Base-by-base conservation (phyloP, 2,797 vertebrate genomes). In the Caiman crocodilus region DNA sequence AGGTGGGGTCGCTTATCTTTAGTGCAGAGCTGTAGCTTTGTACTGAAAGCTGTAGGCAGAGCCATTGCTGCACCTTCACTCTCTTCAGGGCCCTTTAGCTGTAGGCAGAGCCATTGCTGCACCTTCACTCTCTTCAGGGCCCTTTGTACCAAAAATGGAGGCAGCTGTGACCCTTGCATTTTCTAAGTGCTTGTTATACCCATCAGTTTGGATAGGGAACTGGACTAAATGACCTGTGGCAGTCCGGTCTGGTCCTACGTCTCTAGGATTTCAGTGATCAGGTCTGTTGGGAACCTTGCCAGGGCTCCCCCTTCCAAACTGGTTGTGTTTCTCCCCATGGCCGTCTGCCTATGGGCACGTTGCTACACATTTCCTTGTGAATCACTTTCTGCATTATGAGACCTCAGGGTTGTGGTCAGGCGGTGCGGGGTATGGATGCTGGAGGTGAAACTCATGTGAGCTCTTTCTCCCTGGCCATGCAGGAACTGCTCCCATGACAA, bases 401-500 rank as follows among this genome's bases (percentile, higher is more conserved):
- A 73, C 69, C 50, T 42, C 23, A 15, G 32, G 50, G 14, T 14
- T 73, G 7, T 3, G 42, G 42, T 50, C 42, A 50, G 42, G 42
- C 10, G 10, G 42, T 50, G 42, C 9, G 9, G 42, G 9, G 42
- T 50, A 50, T 11, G 42, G 42, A 50, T 50, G 42, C 9, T 50
- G 42, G 42, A 50, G 42, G 42, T 50, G 42, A 50, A 50, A 50
- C 42, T 50, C 42, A 50, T 50, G 42, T 0, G 0, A 13, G 32
- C 87, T 87, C 82, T 20, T 58, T 20, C 25, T 88, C 18, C 92
- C 89, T 94, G 89, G 73, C 85, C 91, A 58, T 1, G 2, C 97
- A 99, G 99, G 98, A 99, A 98, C 98, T 99, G 99, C 93, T 99
- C 99, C 97, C 99, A 99, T 1, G 99, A 99, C 98, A 99, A 99